Percentiles rank a stretch among this genome's conserved stretches.
These are phyloP conservation scores for Tetrax tetrax DNA, from an alignment of 2,113 vertebrate species.

Conservation along the genomic window DNA sequence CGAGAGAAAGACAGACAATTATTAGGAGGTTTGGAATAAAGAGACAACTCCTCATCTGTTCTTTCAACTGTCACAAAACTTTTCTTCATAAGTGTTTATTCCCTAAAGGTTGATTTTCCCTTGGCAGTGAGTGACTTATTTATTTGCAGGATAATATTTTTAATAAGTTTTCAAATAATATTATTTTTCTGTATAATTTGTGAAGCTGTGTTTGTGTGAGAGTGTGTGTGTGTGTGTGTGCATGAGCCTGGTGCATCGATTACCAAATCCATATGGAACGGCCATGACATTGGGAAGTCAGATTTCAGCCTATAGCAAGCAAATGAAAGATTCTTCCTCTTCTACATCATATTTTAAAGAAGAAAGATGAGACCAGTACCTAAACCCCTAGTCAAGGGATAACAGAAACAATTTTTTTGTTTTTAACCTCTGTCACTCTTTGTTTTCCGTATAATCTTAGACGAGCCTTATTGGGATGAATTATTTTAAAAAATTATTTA, in stretches of 20 bases:
- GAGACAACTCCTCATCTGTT: background rate
- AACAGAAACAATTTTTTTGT: background rate
- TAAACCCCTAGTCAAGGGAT: background rate
- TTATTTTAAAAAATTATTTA: background rate
- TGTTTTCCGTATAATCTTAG: background rate
- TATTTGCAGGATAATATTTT: background rate
- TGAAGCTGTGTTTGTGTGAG: background rate
- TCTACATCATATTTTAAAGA: background rate
- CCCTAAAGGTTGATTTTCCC: background rate
- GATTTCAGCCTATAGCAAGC: background rate
- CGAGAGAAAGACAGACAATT: background rate
- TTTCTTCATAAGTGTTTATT: background rate
- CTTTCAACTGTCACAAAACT: background rate
- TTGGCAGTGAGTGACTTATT: background rate
- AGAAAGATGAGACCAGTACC: background rate
- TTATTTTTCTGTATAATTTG: background rate
- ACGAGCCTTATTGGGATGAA: background rate
- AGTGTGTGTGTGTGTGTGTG: background rate
- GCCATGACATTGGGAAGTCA: background rate
- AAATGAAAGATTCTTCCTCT: background rate
- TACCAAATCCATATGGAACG: background rate
- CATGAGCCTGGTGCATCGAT: background rate
- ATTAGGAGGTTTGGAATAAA: background rate
- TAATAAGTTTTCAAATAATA: background rate
- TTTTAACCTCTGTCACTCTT: background rate